Conservation (phyloP, 2,888 invertebrate genomes). For the Eugnorisma glareosa region DNA sequence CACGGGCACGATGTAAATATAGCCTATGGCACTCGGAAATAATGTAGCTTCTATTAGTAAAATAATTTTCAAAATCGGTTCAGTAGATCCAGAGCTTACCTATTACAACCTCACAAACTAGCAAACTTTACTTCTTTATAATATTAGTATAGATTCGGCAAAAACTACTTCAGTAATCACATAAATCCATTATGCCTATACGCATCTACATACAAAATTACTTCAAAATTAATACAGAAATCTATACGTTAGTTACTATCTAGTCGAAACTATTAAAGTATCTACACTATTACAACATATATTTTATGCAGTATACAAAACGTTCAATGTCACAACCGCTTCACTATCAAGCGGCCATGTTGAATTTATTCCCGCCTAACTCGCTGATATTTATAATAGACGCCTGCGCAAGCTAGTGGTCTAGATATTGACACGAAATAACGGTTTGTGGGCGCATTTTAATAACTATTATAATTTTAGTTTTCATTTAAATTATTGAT, state of each 20-base stretch:
- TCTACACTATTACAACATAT: conserved; percentile 48
- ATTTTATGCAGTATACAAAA: conserved; percentile 34
- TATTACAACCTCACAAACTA: no score
- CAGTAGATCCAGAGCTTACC: no score
- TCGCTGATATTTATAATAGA: conserved; percentile 59
- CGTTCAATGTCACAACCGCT: conserved; percentile 66
- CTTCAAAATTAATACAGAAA: background rate
- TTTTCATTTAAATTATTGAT: background rate
- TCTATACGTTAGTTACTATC: background rate
- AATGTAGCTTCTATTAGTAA: no score
- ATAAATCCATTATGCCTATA: background rate
- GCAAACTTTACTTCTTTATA: no score
- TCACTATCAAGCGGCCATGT: conserved; percentile 62
- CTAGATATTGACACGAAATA: conserved; percentile 54
- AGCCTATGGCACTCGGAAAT: no score
- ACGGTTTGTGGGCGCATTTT: conserved; percentile 28
- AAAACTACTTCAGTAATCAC: background rate
- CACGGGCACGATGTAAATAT: no score
- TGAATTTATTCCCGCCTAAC: conserved; percentile 67
- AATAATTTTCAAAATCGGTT: no score
- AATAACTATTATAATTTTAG: conserved; percentile 8
- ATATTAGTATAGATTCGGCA: no score
- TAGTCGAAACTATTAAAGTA: conserved; percentile 27
- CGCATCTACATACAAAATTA: background rate
- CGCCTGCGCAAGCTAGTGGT: conserved; percentile 60